phyloP scores from a whole-genome alignment of 2,888 invertebrate species.

The Stomorhina lunata region DNA sequence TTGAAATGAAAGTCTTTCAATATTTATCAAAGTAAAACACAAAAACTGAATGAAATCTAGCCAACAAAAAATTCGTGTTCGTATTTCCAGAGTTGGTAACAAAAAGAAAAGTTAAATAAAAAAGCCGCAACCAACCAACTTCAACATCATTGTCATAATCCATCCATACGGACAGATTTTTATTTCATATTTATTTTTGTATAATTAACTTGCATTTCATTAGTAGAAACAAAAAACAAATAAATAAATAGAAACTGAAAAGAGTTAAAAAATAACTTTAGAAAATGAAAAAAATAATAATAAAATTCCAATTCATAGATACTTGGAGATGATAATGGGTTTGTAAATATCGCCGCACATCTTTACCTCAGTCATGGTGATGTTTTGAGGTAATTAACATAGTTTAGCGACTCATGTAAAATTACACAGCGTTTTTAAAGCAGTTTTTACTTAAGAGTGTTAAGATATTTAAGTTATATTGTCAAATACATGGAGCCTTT shows the following conservation, averaged over 20 bases:
- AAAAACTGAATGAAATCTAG: neutral
- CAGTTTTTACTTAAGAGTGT: too few relatives aligned
- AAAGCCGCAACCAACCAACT: neutral
- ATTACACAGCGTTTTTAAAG: too few relatives aligned
- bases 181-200: neutral
- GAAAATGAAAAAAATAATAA: neutral
- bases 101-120: constrained; percentile 27
- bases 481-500: too few relatives aligned
- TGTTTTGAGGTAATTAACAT: too few relatives aligned
- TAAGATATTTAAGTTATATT: too few relatives aligned
- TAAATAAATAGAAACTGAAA: neutral
- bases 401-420: too few relatives aligned
- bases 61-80: neutral
- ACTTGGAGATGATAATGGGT: too few relatives aligned
- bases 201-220: constrained; percentile 22
- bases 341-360: too few relatives aligned
- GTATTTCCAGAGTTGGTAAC: constrained; percentile 13
- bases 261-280: neutral
- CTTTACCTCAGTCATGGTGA: too few relatives aligned
- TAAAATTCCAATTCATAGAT: too few relatives aligned
- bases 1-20: constrained; percentile 41
- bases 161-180: neutral
- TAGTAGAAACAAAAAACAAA: neutral
- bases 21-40: constrained; percentile 9
- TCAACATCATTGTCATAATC: constrained; percentile 10